Evolutionary conservation across 37 sponge, comb jelly and placozoan genomes (phyloP).

Genomic region (Beroe ovata): DNA sequence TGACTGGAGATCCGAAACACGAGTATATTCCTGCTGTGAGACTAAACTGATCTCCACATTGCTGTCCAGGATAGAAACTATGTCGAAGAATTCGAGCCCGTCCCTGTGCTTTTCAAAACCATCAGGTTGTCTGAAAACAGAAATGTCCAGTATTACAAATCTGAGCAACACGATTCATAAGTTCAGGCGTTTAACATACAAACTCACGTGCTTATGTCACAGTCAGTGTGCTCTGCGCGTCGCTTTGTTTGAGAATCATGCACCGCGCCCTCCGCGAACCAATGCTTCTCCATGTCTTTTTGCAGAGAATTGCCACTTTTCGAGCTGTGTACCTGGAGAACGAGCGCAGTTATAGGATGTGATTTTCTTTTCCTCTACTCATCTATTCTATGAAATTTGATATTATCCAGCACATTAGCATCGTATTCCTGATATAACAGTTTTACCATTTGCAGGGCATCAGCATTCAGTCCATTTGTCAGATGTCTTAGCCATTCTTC

Average conservation of each 20-base stretch:
- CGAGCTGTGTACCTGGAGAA: background rate
- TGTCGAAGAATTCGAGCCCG: conserved; percentile 47
- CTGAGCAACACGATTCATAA: too few relatives aligned
- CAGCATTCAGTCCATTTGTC: background rate
- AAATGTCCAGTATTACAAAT: too few relatives aligned
- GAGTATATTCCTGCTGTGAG: background rate
- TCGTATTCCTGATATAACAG: background rate
- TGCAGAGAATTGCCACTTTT: conserved; percentile 1
- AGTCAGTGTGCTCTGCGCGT: background rate
- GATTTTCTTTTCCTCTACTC: too few relatives aligned
- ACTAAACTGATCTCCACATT: background rate
- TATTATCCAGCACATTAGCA: too few relatives aligned
- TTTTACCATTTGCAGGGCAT: conserved; percentile 23
- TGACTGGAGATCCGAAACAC: background rate
- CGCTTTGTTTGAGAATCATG: background rate
- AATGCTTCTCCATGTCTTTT: background rate
- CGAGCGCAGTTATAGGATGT: too few relatives aligned
- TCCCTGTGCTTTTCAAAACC: conserved; percentile 1
- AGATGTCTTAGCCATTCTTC: background rate
- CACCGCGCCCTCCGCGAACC: conserved; percentile 25
- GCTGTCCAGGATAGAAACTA: background rate
- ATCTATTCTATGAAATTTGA: too few relatives aligned
- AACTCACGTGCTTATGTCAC: background rate
- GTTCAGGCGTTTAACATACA: background rate
- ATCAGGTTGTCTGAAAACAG: background rate